Base-by-base conservation (phyloP, 2,888 invertebrate species). In the Morpho achilles region DNA sequence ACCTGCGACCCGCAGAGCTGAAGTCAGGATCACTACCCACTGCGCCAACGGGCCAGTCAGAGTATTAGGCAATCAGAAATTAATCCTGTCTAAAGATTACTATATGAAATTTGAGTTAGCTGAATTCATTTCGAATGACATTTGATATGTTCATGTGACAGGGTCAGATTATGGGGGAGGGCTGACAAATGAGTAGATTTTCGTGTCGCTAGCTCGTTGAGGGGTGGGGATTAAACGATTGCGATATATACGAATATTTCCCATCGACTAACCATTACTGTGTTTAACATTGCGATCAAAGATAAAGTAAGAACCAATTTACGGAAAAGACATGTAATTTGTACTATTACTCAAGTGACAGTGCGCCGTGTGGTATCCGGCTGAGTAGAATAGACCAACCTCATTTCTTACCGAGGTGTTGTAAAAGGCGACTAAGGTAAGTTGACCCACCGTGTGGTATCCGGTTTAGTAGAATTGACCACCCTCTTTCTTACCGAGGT, bases 81-180 rank as follows among this genome's bases (percentile, higher is more conserved):
- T 22, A 43, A 45, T 3, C n/a, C 41, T 23, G 9, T 3, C n/a
- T 45, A 9, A 9, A 48, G 48, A 54, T 10, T 54, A 41, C 22
- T 50, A n/a, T 48, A 50, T n/a, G 45, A 48, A 58, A 55, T 58
- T 40, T 40, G 70, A 75, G 72, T 72, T 75, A 70, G 72, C 71
- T 71, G 81, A 84, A 87, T 87, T 86, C 86, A 87, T 87, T 45
- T 84, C 80, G 69, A 82, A 79, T 85, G 86, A 86, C 82, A 87
- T 87, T 86, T 85, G 86, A 87, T 87, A 87, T 77, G 82, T 84
- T 81, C 79, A 70, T 82, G 81, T 80, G 82, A 80, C 76, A 73
- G 75, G 69, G 69, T 67, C 72, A 72, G 69, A 69, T 72, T 69
- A 67, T 62, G 74, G 80, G 86, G 81, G 80, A 79, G 74, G 69